phyloP scores from a whole-genome alignment of 1,140 invertebrate genomes.

The Bombus picipes region DNA sequence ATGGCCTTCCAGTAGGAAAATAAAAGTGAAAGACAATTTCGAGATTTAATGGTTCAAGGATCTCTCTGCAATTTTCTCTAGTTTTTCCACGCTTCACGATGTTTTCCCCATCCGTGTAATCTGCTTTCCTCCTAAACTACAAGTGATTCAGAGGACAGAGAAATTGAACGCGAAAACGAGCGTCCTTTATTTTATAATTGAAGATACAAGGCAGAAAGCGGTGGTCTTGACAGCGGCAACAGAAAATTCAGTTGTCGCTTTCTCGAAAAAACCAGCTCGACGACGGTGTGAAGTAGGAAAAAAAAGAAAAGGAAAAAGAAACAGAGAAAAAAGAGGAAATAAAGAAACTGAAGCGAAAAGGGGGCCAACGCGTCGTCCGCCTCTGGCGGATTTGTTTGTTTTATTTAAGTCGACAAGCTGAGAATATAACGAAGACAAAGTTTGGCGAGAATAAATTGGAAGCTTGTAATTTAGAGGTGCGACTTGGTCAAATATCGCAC shows the following conservation, averaged over 20 bases:
- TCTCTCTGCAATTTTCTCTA: constrained; percentile 5
- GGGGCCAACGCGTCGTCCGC: too few relatives aligned
- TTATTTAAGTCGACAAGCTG: constrained; percentile 1
- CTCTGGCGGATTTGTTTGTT: too few relatives aligned
- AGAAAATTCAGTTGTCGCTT: too few relatives aligned
- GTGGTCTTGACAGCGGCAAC: neutral
- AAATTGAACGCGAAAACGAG: neutral
- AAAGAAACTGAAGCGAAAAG: neutral
- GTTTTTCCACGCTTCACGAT: neutral
- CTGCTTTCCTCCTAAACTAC: neutral
- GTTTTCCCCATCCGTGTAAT: neutral
- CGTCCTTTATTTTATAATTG: neutral
- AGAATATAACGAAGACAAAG: neutral
- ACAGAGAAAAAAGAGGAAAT: too few relatives aligned
- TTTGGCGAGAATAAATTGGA: neutral
- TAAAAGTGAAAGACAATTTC: neutral
- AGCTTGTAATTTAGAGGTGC: constrained; percentile 8
- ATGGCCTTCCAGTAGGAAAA: neutral
- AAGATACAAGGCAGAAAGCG: neutral
- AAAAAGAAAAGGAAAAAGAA: too few relatives aligned
- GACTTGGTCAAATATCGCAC: neutral
- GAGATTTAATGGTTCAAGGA: neutral
- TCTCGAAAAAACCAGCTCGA: too few relatives aligned
- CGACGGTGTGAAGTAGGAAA: too few relatives aligned
- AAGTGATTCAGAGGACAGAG: neutral